Percentiles rank a stretch among this genome's conserved stretches.
Evolutionary conservation across 2,888 invertebrate species (phyloP).

Genomic region (Saturnia pavonia): DNA sequence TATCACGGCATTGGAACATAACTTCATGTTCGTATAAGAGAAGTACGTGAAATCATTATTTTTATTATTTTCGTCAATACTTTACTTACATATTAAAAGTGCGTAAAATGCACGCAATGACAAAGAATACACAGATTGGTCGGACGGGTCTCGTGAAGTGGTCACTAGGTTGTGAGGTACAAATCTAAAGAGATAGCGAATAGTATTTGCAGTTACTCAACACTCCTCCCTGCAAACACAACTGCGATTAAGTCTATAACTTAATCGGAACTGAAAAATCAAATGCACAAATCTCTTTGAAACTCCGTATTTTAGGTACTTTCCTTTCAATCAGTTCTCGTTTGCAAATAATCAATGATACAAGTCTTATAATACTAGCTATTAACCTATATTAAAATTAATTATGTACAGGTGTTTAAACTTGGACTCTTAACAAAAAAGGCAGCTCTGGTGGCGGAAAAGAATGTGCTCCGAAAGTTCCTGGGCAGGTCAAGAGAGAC

Average conservation of each 20-base stretch:
- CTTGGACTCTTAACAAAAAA: too few species aligned
- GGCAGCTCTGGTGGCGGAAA: too few species aligned
- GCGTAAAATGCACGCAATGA: not conserved
- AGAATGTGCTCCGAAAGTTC: too few species aligned
- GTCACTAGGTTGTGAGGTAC: slow-evolving; percentile 45
- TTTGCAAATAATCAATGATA: not conserved
- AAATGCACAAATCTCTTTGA: not conserved
- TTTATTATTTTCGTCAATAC: not conserved
- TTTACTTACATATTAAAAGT: not conserved
- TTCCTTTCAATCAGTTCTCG: not conserved
- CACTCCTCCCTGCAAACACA: not conserved
- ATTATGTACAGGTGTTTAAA: too few species aligned
- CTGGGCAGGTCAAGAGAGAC: too few species aligned
- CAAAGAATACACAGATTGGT: slow-evolving; percentile 24
- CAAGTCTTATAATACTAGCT: not conserved
- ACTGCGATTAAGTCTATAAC: not conserved
- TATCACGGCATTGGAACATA: too few species aligned
- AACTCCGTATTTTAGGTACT: not conserved
- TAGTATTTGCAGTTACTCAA: not conserved
- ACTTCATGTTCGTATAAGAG: not conserved
- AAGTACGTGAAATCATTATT: not conserved
- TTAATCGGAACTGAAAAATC: not conserved
- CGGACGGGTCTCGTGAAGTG: slow-evolving; percentile 30
- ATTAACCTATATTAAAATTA: too few species aligned
- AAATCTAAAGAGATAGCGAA: not conserved